These are phyloP conservation scores for Candidula unifasciata DNA, from an alignment of 2,888 invertebrate genomes.

Conservation along the genomic window DNA sequence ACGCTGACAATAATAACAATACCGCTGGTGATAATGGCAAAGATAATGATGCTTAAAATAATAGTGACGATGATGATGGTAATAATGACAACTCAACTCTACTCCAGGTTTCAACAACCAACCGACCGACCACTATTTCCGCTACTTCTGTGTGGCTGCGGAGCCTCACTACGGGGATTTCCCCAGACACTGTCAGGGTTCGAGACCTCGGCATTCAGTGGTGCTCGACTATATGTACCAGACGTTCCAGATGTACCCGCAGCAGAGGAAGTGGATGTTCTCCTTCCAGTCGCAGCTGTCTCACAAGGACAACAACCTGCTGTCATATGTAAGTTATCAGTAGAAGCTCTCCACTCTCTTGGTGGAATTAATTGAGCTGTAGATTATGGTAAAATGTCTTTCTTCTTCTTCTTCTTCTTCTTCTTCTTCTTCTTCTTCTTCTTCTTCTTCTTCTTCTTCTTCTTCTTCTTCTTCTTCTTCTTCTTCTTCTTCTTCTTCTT, in stretches of 20 bases:
- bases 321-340: conserved; percentile 40
- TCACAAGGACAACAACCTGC: conserved; percentile 86
- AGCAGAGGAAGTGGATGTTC: conserved; percentile 88
- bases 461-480: neutral
- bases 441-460: neutral
- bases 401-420: neutral
- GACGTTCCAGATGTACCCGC: conserved; percentile 82
- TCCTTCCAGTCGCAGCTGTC: conserved; percentile 92
- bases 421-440: neutral
- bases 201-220: conserved; percentile 83
- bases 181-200: conserved; percentile 80
- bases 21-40: too few species aligned
- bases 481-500: neutral
- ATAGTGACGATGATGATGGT: too few species aligned
- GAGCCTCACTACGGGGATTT: conserved; percentile 66
- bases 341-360: neutral
- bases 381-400: too few species aligned
- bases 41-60: too few species aligned
- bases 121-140: conserved; percentile 93
- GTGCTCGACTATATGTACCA: conserved; percentile 79
- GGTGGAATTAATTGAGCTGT: too few species aligned
- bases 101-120: conserved; percentile 82
- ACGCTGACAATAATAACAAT: too few species aligned
- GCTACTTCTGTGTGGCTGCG: conserved; percentile 85
- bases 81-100: too few species aligned